Percentiles rank a stretch among this genome's conserved stretches.
phyloP scores from a whole-genome alignment of 1,140 invertebrate genomes.

The Temnothorax longispinosus region DNA sequence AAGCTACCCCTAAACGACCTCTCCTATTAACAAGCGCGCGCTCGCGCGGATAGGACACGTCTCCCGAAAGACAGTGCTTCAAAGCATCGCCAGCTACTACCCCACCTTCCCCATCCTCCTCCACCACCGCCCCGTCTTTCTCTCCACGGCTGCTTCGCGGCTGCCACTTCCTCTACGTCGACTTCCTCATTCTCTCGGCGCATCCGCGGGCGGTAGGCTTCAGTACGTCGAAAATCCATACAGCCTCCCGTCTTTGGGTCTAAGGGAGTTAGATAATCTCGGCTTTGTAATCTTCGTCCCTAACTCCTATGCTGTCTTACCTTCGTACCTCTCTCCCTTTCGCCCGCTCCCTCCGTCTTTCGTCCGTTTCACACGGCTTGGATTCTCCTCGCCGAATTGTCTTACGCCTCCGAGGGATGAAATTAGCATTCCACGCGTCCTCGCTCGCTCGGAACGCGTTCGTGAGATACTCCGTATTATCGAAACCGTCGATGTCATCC shows the following conservation, averaged over 20 bases:
- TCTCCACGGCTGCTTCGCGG: slow-evolving; percentile 47
- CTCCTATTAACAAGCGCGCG: slow-evolving; percentile 83
- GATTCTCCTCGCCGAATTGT: slow-evolving; percentile 63
- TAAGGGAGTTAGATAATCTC: slow-evolving; percentile 81
- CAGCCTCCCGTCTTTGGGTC: slow-evolving; percentile 69
- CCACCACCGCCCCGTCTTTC: neutral
- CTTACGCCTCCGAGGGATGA: slow-evolving; percentile 62
- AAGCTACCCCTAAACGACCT: slow-evolving; percentile 76
- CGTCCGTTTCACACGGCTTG: slow-evolving; percentile 45
- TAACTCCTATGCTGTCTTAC: slow-evolving; percentile 61
- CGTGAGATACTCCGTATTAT: slow-evolving; percentile 68
- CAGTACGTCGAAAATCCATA: slow-evolving; percentile 79
- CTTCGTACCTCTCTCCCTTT: slow-evolving; percentile 1
- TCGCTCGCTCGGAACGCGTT: slow-evolving; percentile 42
- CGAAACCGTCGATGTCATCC: slow-evolving; percentile 78
- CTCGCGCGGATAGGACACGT: slow-evolving; percentile 83
- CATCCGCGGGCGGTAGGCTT: slow-evolving; percentile 65
- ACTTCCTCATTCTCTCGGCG: slow-evolving; percentile 68
- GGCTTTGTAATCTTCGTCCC: slow-evolving; percentile 81
- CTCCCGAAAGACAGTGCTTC: slow-evolving; percentile 84
- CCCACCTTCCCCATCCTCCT: neutral
- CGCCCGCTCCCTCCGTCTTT: neutral
- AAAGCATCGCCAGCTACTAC: slow-evolving; percentile 74
- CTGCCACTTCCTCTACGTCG: slow-evolving; percentile 62
- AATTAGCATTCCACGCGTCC: slow-evolving; percentile 79